Evolutionary conservation across 2,888 invertebrate genomes (phyloP), one percentile per base, ranked within the genome.

Genomic region (Leptopilina myrica): DNA sequence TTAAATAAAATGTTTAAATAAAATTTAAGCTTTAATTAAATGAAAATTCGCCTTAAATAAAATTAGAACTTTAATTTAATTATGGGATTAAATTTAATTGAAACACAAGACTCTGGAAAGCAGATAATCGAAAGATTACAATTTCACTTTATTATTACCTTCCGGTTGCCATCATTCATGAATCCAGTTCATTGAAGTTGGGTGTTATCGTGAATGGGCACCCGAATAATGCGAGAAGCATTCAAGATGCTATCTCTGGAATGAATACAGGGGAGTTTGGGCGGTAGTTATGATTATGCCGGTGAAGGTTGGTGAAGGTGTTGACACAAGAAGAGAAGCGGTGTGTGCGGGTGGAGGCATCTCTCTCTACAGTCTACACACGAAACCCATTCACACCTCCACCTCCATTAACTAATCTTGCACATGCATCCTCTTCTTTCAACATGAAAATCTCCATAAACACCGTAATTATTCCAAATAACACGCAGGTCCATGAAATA

Each of bases 361-460:
- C 82, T 80, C 85, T 11, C 49, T 49, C 9, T 49, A 87, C 87
- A 87, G 12, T 49, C 9, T 49, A 87, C 87, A 87, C 83, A 86
- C 85, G 83, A 81, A 81, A 79, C 85, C 88, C 88, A 87, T 91
- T 91, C 90, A 87, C 90, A 90, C 90, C 90, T 91, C 86, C 86
- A 86, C 86, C 86, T 86, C 84, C 85, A 84, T 82, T 84, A 81
- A 84, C 84, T 84, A 82, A 82, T 83, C 82, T 82, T 80, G 76
- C 78, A 78, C 69, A 77, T 73, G 67, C 56, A 20, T 64, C 59
- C 56, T 76, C 56, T 76, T 73, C 53, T 12, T 73, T 56, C 40
- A 73, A 73, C 69, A 53, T 33, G 20, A 15, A 46, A 46, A 49
- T 49, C 53, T 53, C 26, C 40, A 73, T 33, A 56, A 56, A 56